A percentile compares a stretch with the other conserved stretches of the same genome.
Conservation (phyloP, 2,888 invertebrate species). For the Bellardia pandia region DNA sequence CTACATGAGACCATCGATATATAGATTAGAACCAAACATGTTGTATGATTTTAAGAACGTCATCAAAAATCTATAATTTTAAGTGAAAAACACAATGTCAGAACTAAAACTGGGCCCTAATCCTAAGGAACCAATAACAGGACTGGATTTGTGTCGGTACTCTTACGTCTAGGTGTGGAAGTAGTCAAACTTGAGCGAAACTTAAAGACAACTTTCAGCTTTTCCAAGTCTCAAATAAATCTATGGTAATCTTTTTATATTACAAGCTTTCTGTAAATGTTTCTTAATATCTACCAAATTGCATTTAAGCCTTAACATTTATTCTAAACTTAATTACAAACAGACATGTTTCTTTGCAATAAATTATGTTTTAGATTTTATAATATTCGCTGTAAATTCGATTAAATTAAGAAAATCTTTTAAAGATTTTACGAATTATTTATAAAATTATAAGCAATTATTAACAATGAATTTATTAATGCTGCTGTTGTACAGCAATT, state of each 20-base stretch:
- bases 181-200: too few relatives aligned
- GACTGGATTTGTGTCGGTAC: too few relatives aligned
- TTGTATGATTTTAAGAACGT: too few relatives aligned
- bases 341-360: neutral
- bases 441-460: slow-evolving; percentile 25
- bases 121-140: too few relatives aligned
- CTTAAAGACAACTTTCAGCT: too few relatives aligned
- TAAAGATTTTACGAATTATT: neutral
- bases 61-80: too few relatives aligned
- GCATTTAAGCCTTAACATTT: neutral
- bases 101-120: too few relatives aligned
- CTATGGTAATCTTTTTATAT: neutral
- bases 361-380: slow-evolving; percentile 3
- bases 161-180: too few relatives aligned
- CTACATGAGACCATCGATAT: too few relatives aligned
- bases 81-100: too few relatives aligned
- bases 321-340: neutral
- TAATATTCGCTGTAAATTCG: neutral
- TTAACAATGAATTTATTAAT: slow-evolving; percentile 25
- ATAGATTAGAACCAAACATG: too few relatives aligned
- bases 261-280: neutral
- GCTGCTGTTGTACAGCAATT: slow-evolving; percentile 17
- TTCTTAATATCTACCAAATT: neutral
- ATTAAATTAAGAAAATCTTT: neutral
- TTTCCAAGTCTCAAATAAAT: neutral